A percentile compares a stretch with the other conserved stretches of the same genome.
These are phyloP conservation scores for Corvus moneduloides DNA, from an alignment of 2,113 vertebrate species.

Conservation along the genomic window DNA sequence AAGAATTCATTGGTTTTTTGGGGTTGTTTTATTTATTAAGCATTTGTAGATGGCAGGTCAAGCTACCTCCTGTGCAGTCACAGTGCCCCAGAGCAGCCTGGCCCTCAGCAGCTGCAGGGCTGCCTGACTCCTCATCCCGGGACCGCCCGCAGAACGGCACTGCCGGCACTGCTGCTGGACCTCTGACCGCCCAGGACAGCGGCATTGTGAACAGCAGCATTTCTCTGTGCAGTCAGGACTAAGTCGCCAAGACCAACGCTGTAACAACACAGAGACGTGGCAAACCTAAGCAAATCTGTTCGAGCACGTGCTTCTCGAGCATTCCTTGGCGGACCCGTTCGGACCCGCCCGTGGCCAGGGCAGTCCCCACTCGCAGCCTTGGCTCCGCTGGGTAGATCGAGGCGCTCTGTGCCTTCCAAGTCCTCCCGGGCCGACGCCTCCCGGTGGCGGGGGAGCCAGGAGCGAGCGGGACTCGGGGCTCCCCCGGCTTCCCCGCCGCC, in stretches of 20 bases:
- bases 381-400: rapidly evolving
- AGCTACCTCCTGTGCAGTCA: rapidly evolving
- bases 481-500: rapidly evolving
- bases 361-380: rapidly evolving
- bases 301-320: background rate
- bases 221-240: rapidly evolving
- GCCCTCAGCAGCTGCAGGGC: no score
- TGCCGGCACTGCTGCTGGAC: rapidly evolving
- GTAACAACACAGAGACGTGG: no score
- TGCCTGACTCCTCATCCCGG: background rate
- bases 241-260: background rate
- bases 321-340: rapidly evolving
- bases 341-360: rapidly evolving
- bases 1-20: rapidly evolving
- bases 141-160: rapidly evolving
- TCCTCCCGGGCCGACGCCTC: rapidly evolving
- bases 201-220: background rate
- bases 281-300: background rate
- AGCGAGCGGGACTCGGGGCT: rapidly evolving
- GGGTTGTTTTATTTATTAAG: background rate
- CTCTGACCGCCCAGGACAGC: no score
- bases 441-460: rapidly evolving
- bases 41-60: background rate
- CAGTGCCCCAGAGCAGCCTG: background rate
- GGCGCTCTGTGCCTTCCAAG: rapidly evolving